Evolutionary conservation across 2,888 invertebrate genomes (phyloP).

Genomic region (Dinocampus coccinellae): DNA sequence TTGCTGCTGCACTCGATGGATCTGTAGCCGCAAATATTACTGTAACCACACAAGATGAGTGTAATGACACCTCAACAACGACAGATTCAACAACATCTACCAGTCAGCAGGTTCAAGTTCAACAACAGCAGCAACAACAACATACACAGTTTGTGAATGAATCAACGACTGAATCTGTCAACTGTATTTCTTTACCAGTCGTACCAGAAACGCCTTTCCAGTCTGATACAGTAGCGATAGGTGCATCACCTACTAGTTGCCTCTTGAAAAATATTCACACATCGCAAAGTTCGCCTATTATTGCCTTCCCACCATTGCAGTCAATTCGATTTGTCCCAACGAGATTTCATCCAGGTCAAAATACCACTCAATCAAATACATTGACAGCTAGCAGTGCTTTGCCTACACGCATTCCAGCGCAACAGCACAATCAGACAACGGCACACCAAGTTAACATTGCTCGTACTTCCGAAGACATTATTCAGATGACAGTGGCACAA

Average conservation of each 20-base stretch:
- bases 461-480: conserved; percentile 57
- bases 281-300: conserved; percentile 61
- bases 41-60: conserved; percentile 62
- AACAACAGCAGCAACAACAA: conserved; percentile 41
- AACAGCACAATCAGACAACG: conserved; percentile 43
- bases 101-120: conserved; percentile 38
- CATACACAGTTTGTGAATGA: conserved; percentile 51
- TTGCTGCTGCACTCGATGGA: conserved; percentile 71
- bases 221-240: conserved; percentile 46
- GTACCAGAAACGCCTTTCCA: conserved; percentile 59
- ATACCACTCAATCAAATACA: conserved; percentile 26
- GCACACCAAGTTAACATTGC: conserved; percentile 57
- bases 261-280: conserved; percentile 63
- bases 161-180: conserved; percentile 49
- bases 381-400: conserved; percentile 34
- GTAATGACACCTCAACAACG: conserved; percentile 58
- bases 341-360: conserved; percentile 53
- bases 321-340: conserved; percentile 66
- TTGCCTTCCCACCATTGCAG: conserved; percentile 64
- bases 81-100: conserved; percentile 54
- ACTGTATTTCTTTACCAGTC: conserved; percentile 62
- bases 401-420: conserved; percentile 41
- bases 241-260: conserved; percentile 53
- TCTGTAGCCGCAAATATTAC: conserved; percentile 64
- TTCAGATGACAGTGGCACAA: conserved; percentile 53